Percentiles rank a stretch among this genome's conserved stretches.
Evolutionary conservation across 2,113 vertebrate species (phyloP).

Genomic region (Bubo blakistoni): DNA sequence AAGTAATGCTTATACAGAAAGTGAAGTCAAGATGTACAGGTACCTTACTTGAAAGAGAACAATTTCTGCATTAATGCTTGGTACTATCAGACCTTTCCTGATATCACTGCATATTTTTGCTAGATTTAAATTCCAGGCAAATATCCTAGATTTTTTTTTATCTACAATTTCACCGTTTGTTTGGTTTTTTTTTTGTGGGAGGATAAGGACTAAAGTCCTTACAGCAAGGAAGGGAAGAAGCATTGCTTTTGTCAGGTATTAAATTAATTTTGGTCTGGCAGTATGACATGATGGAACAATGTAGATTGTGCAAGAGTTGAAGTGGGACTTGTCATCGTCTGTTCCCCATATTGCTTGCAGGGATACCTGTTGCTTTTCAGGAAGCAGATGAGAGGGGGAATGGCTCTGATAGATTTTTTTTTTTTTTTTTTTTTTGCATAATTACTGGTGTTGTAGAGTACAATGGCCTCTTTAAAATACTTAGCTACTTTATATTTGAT

Average conservation of each 20-base stretch:
- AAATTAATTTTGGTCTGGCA: neutral
- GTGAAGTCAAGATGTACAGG: constrained; percentile 88
- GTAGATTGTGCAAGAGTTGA: neutral
- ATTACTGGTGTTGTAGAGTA: neutral
- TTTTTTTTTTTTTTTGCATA: neutral
- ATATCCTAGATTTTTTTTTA: neutral
- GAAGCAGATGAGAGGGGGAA: neutral
- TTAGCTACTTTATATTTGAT: neutral
- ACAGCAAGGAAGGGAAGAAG: neutral
- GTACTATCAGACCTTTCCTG: neutral
- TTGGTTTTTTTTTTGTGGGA: neutral
- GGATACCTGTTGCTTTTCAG: neutral
- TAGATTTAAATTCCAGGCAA: neutral
- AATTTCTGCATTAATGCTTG: neutral
- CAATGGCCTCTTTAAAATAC: neutral
- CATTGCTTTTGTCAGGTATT: neutral
- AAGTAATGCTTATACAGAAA: constrained; percentile 89
- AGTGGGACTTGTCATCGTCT: neutral
- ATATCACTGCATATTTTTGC: neutral
- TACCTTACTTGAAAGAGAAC: constrained; percentile 44
- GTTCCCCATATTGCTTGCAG: neutral
- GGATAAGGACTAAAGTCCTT: neutral
- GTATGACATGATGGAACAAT: neutral
- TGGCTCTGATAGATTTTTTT: neutral
- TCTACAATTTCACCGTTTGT: neutral